Base-by-base conservation (phyloP, 2,113 vertebrate genomes). In the Patagioenas fasciata region DNA sequence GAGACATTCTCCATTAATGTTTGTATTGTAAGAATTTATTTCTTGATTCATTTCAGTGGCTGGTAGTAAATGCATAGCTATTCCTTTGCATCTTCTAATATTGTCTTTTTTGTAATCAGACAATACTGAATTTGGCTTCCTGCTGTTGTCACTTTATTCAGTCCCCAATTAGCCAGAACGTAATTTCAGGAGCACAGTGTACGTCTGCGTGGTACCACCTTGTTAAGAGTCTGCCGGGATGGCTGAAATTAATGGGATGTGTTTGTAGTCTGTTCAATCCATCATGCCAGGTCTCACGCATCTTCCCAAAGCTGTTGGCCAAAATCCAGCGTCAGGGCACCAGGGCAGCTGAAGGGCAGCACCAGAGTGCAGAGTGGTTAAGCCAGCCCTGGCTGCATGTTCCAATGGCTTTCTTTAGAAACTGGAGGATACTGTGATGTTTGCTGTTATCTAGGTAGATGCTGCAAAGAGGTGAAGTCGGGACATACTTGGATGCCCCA, bases 161-260 rank as follows among this genome's bases (percentile, higher is more conserved):
- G 50, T 24, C 53, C 16, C n/a, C 18, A 51, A 7, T 84, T 87
- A 84, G 28, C 20, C 38, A 87, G 64, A 87, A 48, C 4, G 0
- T 69, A 50, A 70, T 92, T 93, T 80, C 64, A 56, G 84, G 82
- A 85, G 66, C 34, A 72, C 25, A 10, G 36, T 34, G 0, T n/a
- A 51, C 38, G 29, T 65, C 12, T 53, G 5, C 50, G n/a, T 71
- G 14, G 31, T 57, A 29, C 40, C n/a, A 58, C 24, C 26, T 65
- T 84, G 57, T 51, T 92, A 53, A 40, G 11, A n/a, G 57, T 66
- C 94, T 87, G 62, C 54, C 73, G 81, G 62, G 57, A 28, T 91
- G 47, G 72, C 54, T 53, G 25, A 81, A 50, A 62, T 80, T 47
- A 80, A 92, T 75, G 40, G 54, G 44, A 14, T 80, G 8, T 54